Evolutionary conservation across 1,140 invertebrate genomes (phyloP).

Genomic region (Yoshiicerus persimilis): DNA sequence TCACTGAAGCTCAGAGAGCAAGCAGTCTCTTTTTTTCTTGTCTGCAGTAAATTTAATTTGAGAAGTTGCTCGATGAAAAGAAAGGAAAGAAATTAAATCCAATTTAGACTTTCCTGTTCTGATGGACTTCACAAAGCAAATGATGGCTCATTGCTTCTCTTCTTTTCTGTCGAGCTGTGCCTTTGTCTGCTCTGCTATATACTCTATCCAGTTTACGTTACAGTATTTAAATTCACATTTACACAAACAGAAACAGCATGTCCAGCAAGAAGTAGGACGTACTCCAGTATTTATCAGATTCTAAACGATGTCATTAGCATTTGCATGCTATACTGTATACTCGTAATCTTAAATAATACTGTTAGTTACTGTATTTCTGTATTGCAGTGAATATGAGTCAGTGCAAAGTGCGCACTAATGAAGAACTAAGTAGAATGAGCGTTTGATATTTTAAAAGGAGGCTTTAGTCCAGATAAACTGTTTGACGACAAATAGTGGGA

Average conservation of each 20-base stretch:
- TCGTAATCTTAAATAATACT: not conserved
- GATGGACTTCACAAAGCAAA: not conserved
- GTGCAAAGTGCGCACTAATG: not conserved
- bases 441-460: not conserved
- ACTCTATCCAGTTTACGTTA: not conserved
- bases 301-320: not conserved
- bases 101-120: constrained; percentile 39
- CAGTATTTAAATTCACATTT: not conserved
- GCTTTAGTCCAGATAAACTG: not conserved
- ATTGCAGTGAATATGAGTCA: too few relatives aligned
- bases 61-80: constrained; percentile 35
- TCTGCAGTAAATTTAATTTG: constrained; percentile 39
- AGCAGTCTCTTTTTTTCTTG: constrained; percentile 13
- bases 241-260: not conserved
- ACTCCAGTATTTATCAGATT: not conserved
- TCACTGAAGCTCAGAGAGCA: not conserved
- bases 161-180: not conserved
- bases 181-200: not conserved
- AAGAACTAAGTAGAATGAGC: not conserved
- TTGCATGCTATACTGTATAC: too few relatives aligned
- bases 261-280: not conserved
- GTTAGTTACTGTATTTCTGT: too few relatives aligned
- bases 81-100: constrained; percentile 47
- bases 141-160: not conserved
- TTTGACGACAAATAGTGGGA: not conserved